Base-by-base conservation (phyloP, 2,113 vertebrate genomes). In the Dryoscopus gambensis region DNA sequence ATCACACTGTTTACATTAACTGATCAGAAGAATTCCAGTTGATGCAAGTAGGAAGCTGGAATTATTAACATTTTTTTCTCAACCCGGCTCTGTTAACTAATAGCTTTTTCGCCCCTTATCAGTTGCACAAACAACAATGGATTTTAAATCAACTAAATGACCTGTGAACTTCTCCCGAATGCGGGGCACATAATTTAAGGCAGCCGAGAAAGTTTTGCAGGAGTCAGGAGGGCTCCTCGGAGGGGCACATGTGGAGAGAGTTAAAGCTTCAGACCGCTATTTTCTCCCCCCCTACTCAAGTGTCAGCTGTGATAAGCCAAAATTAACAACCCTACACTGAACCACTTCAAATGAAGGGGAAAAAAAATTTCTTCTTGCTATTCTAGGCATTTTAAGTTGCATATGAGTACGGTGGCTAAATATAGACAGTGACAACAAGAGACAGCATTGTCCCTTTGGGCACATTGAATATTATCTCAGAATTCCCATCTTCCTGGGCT, bases 261-360 rank as follows among this genome's bases (percentile, higher is more conserved):
- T 96, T 96, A 97, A 95, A 93, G 84, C 93, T 87, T 64, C 84
- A 67, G 89, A 60, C 56, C 19, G 20, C 73, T 78, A 5, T 81
- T 90, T 57, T 49, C 17, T 14, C 9, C 8, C 2, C 6, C 81
- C 28, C 39, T 2, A 6, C 94, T 92, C 95, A 92, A 97, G 96
- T 96, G 96, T 95, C 94, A 93, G 95, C 80, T 95, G 93, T 71
- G 96, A 96, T 97, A 97, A 97, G 91, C 95, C 94, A 93, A 95
- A 97, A 97, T 97, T 96, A 97, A 97, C 95, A 96, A 81, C 95
- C 89, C 76, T 84, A 62, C 68, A 53, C 50, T 81, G 83, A 49
- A 70, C 79, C 92, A 90, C 95, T 97, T 96, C 93, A 96, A 90
- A 94, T 94, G 93, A 94, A 96, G 56, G 83, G 90, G 50, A 15